Evolutionary conservation across 2,113 vertebrate species (phyloP).

Genomic region (Ceyx margarethae): DNA sequence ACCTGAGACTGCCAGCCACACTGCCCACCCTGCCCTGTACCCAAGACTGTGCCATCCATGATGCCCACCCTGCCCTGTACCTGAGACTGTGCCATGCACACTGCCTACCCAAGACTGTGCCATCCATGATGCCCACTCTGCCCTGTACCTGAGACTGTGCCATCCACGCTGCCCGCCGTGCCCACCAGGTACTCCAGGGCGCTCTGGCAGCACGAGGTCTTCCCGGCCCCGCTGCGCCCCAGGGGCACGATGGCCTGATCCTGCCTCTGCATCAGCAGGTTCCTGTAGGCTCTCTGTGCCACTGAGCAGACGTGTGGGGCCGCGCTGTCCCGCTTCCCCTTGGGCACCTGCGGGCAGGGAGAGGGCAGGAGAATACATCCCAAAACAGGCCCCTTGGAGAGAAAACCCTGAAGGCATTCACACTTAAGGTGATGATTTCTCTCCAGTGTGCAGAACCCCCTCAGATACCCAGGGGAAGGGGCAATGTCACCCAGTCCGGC

Average conservation of each 20-base stretch:
- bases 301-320: slow-evolving; percentile 77
- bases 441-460: neutral
- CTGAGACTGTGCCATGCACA: neutral
- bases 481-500: fast-evolving
- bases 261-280: slow-evolving; percentile 77
- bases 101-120: too few species aligned
- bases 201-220: slow-evolving; percentile 79
- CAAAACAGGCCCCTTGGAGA: neutral
- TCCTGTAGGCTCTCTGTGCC: slow-evolving; percentile 83
- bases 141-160: slow-evolving; percentile 51
- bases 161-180: slow-evolving; percentile 76
- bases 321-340: slow-evolving; percentile 48
- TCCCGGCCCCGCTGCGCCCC: slow-evolving; percentile 87
- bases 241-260: slow-evolving; percentile 88
- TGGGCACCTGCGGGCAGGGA: slow-evolving; percentile 10
- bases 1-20: neutral
- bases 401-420: neutral
- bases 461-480: fast-evolving
- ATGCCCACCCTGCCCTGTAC: slow-evolving; percentile 72
- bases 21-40: neutral
- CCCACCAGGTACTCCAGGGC: slow-evolving; percentile 82
- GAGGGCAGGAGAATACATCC: neutral
- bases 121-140: neutral
- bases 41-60: slow-evolving; percentile 70
- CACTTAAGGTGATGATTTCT: fast-evolving